phyloP scores from a whole-genome alignment of 2,888 invertebrate species.

The Melanostoma scalare region DNA sequence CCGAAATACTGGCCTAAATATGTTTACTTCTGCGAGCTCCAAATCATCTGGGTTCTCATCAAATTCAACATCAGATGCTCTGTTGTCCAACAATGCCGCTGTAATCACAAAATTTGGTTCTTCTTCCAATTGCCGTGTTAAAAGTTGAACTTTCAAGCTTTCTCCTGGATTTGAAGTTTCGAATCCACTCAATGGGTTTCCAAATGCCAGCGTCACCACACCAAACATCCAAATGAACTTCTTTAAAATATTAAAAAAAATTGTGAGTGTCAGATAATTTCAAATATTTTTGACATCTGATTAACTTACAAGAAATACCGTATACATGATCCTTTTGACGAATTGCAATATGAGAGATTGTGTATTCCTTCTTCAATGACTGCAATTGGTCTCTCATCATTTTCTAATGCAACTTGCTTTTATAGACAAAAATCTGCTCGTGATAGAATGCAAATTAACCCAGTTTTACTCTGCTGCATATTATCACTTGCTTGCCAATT shows the following conservation, averaged over 20 bases:
- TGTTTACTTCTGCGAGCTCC: constrained; percentile 80
- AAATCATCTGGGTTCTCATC: constrained; percentile 77
- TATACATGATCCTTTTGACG: constrained; percentile 29
- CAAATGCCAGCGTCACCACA: constrained; percentile 6
- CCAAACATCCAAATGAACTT: constrained; percentile 4
- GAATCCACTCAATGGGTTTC: constrained; percentile 37
- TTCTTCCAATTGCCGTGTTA: constrained; percentile 36
- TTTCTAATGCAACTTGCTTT: constrained; percentile 50
- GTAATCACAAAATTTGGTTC: constrained; percentile 30
- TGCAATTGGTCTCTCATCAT: neutral
- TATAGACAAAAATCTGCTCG: constrained; percentile 45
- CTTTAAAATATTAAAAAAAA: neutral
- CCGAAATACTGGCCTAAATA: constrained; percentile 80
- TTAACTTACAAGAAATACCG: constrained; percentile 36
- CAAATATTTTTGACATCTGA: neutral
- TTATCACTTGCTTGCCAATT: constrained; percentile 57
- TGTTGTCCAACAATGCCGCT: constrained; percentile 8
- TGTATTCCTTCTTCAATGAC: neutral
- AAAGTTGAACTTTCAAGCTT: constrained; percentile 29
- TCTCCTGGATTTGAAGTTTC: constrained; percentile 4
- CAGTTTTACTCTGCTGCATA: constrained; percentile 41
- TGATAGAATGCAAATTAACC: constrained; percentile 57
- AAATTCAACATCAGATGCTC: constrained; percentile 8
- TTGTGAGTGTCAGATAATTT: neutral
- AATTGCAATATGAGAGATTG: neutral